Evolutionary conservation across 2,113 vertebrate genomes (phyloP).

Genomic region (Budorcas taxicolor): DNA sequence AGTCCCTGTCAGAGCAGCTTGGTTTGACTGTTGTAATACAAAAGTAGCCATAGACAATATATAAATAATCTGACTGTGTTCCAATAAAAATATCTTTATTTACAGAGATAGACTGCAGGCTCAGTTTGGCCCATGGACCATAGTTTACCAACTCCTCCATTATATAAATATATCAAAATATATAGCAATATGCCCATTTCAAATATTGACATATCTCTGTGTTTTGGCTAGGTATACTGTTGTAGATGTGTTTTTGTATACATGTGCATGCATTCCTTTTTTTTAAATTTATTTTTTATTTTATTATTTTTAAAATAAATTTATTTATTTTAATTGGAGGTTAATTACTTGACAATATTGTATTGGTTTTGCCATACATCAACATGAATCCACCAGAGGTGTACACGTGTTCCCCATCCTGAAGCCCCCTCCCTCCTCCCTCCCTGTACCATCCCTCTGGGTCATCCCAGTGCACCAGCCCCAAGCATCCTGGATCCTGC

Average conservation of each 20-base stretch:
- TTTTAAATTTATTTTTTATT: no score
- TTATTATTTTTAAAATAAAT: no score
- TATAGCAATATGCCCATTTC: neutral
- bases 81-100: neutral
- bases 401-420: no score
- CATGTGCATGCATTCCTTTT: neutral
- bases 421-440: no score
- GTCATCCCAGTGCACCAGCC: no score
- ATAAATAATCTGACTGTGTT: neutral
- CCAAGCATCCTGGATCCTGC: no score
- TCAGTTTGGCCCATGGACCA: neutral
- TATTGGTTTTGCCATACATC: no score
- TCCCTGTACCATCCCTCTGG: no score
- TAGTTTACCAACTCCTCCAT: neutral
- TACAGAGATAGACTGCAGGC: neutral
- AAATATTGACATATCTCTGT: neutral
- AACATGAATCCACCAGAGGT: no score
- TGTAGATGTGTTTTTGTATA: neutral
- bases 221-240: neutral
- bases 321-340: no score
- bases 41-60: neutral
- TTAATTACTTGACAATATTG: no score
- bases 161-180: neutral
- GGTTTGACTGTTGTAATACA: neutral
- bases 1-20: neutral